These are phyloP conservation scores for Caranx melampygus DNA, from an alignment of 2,113 vertebrate genomes.

Conservation along the genomic window DNA sequence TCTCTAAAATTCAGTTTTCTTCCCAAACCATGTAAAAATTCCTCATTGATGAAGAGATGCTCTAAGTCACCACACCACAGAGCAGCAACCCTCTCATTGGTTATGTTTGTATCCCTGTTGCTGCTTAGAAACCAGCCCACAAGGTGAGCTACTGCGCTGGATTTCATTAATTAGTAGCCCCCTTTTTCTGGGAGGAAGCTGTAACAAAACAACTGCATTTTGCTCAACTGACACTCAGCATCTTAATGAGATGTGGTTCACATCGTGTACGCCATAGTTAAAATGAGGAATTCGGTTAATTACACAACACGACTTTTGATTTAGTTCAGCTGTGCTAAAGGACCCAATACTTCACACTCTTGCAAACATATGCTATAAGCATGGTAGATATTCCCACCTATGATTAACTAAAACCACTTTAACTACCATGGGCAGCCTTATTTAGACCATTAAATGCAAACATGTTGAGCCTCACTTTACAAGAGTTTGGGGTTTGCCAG, in stretches of 20 bases:
- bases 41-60: slow-evolving; percentile 68
- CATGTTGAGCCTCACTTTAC: slow-evolving; percentile 42
- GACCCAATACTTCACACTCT: slow-evolving; percentile 32
- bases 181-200: not conserved
- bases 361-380: slow-evolving; percentile 30
- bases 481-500: slow-evolving; percentile 47
- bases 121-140: slow-evolving; percentile 72
- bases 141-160: slow-evolving; percentile 54
- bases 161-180: slow-evolving; percentile 37
- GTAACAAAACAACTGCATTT: not conserved
- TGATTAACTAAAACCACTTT: slow-evolving; percentile 66
- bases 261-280: slow-evolving; percentile 23
- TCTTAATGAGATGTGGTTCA: slow-evolving; percentile 29
- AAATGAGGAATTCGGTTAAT: slow-evolving; percentile 44
- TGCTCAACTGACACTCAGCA: not conserved
- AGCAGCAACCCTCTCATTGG: slow-evolving; percentile 54
- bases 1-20: slow-evolving; percentile 35
- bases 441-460: slow-evolving; percentile 63
- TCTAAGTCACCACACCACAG: slow-evolving; percentile 33
- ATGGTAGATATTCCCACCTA: slow-evolving; percentile 56
- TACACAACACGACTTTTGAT: slow-evolving; percentile 32
- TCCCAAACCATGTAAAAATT: slow-evolving; percentile 63
- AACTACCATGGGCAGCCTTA: slow-evolving; percentile 42
- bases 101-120: slow-evolving; percentile 69
- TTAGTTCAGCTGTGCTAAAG: slow-evolving; percentile 26